Evolutionary conservation across 2,113 vertebrate genomes (phyloP).

Genomic region (Cynocephalus volans): DNA sequence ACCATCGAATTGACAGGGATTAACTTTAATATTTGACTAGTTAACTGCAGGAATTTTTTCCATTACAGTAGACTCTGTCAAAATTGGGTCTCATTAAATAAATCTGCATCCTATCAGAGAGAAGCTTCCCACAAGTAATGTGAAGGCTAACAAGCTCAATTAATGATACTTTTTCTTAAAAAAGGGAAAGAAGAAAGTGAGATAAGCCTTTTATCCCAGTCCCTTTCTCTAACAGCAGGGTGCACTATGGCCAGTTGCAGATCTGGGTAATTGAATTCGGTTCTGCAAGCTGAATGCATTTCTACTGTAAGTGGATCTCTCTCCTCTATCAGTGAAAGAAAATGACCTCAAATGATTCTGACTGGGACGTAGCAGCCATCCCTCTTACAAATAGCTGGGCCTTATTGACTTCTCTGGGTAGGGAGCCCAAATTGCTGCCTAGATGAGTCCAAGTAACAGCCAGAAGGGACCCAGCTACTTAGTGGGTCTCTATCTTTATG

Average conservation of each 20-base stretch:
- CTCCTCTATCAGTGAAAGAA: conserved; percentile 76
- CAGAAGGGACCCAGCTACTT: not conserved
- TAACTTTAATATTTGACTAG: conserved; percentile 59
- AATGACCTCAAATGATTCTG: conserved; percentile 81
- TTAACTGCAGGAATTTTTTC: conserved; percentile 47
- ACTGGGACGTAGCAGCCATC: conserved; percentile 69
- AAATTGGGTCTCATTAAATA: conserved; percentile 68
- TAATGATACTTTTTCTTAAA: conserved; percentile 67
- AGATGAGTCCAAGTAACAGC: conserved; percentile 44
- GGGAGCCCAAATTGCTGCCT: conserved; percentile 73
- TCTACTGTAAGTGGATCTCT: conserved; percentile 74
- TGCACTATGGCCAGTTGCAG: conserved; percentile 42
- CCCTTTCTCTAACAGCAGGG: conserved; percentile 46
- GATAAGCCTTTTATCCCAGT: conserved; percentile 46
- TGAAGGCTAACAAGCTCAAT: conserved; percentile 64
- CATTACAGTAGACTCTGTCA: conserved; percentile 32
- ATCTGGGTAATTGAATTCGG: conserved; percentile 79
- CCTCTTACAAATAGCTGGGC: conserved; percentile 62
- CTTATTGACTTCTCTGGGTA: conserved; percentile 78
- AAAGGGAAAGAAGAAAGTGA: conserved; percentile 7
- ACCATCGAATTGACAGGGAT: conserved; percentile 60
- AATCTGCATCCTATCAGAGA: conserved; percentile 52
- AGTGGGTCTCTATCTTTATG: not conserved
- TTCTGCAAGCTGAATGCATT: conserved; percentile 65
- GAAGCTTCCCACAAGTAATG: conserved; percentile 47